These are phyloP conservation scores for Schlechtendalia chinensis DNA, from an alignment of 1,140 invertebrate species.

Conservation along the genomic window DNA sequence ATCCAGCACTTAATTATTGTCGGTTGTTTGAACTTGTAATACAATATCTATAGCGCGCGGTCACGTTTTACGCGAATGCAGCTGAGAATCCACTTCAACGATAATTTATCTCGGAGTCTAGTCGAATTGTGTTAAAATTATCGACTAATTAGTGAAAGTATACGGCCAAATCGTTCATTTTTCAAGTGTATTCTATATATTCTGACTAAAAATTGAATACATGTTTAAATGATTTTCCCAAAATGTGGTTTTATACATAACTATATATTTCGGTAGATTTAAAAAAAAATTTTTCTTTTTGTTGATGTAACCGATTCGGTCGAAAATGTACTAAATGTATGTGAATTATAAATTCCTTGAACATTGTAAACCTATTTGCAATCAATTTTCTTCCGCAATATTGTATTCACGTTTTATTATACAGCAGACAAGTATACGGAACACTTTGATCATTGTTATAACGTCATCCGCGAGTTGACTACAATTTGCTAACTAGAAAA, in stretches of 20 bases:
- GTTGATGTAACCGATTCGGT: too few species aligned
- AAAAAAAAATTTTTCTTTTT: too few species aligned
- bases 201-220: background rate
- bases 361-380: background rate
- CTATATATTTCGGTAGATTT: too few species aligned
- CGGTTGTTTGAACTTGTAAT: background rate
- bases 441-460: background rate
- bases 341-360: background rate
- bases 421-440: too few species aligned
- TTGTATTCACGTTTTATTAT: too few species aligned
- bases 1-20: background rate
- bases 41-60: background rate
- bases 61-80: conserved; percentile 13
- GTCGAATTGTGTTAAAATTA: background rate
- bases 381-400: background rate
- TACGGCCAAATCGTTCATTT: background rate
- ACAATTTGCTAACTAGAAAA: too few species aligned
- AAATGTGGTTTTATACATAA: background rate
- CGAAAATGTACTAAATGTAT: too few species aligned
- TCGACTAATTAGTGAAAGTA: background rate
- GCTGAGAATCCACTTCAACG: background rate
- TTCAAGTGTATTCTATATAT: too few species aligned
- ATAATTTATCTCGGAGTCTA: background rate
- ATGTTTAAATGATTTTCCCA: background rate
- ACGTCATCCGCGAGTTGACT: background rate